phyloP scores from a whole-genome alignment of 2,888 invertebrate species.

The Balanococcus diminutus region DNA sequence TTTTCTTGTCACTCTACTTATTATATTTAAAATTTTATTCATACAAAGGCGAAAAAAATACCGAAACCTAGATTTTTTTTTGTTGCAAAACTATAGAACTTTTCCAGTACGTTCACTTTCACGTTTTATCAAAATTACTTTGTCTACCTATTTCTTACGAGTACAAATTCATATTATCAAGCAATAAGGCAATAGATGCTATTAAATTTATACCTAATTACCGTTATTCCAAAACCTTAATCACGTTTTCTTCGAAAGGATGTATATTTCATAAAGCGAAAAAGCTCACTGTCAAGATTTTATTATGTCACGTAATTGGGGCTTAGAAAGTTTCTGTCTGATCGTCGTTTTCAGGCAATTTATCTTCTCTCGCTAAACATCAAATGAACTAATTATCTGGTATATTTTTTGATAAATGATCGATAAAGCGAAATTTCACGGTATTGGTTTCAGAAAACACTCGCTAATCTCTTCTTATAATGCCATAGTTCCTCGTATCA shows the following conservation, averaged over 20 bases:
- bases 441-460: neutral
- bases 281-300: neutral
- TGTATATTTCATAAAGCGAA: neutral
- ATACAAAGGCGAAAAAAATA: neutral
- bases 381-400: neutral
- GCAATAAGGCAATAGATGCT: too few relatives aligned
- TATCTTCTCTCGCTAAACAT: neutral
- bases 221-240: neutral
- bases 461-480: neutral
- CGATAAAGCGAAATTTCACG: neutral
- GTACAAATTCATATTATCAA: too few relatives aligned
- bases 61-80: neutral
- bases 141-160: too few relatives aligned
- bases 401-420: neutral
- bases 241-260: neutral
- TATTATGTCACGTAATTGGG: neutral
- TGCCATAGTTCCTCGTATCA: neutral
- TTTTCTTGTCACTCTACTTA: neutral
- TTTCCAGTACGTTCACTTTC: too few relatives aligned
- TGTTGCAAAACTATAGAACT: too few relatives aligned
- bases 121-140: too few relatives aligned
- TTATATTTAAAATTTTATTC: neutral
- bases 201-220: too few relatives aligned
- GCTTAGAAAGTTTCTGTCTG: neutral
- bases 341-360: neutral